Conservation (phyloP, 2,888 invertebrate species). For the Aphodius sticticus region DNA sequence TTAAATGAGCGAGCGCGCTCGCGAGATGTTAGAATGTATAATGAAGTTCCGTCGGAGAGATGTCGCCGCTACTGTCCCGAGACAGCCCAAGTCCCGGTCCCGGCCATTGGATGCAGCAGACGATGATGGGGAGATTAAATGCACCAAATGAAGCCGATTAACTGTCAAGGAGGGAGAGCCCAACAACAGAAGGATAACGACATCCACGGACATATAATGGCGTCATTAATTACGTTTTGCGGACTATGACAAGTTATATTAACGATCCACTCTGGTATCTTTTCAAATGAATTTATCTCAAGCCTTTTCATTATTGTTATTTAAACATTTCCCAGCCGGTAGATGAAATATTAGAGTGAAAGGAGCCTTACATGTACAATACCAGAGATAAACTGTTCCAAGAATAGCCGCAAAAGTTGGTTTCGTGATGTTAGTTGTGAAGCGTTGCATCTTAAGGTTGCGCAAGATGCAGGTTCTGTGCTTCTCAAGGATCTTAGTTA, state of each 20-base stretch:
- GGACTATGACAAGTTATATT: conserved; percentile 42
- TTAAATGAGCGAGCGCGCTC: conserved; percentile 42
- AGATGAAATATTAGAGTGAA: no score
- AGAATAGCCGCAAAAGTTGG: no score
- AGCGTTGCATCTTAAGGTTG: no score
- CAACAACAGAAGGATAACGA: conserved; percentile 44
- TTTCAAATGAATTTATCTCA: neutral
- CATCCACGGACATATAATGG: conserved; percentile 43
- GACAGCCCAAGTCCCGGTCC: conserved; percentile 24
- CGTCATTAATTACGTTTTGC: conserved; percentile 46
- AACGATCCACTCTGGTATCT: conserved; percentile 33
- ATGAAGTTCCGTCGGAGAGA: conserved; percentile 44
- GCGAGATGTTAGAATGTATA: conserved; percentile 46
- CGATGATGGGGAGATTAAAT: conserved; percentile 30
- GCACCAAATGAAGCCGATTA: conserved; percentile 50
- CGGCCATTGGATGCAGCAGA: neutral
- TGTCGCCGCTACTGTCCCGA: conserved; percentile 39
- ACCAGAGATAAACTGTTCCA: no score
- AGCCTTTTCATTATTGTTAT: conserved; percentile 4
- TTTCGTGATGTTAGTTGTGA: no score
- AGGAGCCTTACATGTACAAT: no score
- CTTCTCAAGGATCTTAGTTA: no score
- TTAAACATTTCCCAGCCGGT: neutral
- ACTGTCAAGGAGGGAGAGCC: conserved; percentile 38
- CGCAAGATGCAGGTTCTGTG: no score